These are phyloP conservation scores for Synanthedon vespiformis DNA, from an alignment of 2,888 invertebrate genomes.

Conservation along the genomic window DNA sequence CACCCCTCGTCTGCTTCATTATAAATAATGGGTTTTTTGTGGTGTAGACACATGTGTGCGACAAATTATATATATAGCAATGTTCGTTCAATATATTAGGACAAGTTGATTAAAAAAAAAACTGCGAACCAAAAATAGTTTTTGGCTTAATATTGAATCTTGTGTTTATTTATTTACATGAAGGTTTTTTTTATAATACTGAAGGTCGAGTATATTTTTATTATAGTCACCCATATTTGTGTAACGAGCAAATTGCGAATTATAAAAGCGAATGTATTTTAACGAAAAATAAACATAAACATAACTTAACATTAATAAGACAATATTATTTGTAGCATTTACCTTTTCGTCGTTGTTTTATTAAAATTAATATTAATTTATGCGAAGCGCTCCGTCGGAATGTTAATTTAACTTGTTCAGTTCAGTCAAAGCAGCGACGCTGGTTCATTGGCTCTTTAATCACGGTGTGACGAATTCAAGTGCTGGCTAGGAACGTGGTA, in stretches of 20 bases:
- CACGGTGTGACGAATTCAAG: constrained; percentile 13
- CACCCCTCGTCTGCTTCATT: constrained; percentile 42
- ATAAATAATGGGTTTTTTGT: constrained; percentile 46
- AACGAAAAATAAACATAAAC: too few relatives aligned
- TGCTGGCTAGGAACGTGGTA: background rate
- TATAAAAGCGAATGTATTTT: too few relatives aligned
- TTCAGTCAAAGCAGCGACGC: background rate
- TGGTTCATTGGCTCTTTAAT: constrained; percentile 16
- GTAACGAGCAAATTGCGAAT: too few relatives aligned
- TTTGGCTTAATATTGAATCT: too few relatives aligned
- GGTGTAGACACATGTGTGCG: constrained; percentile 37
- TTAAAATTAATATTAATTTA: constrained; percentile 5
- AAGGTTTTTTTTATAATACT: too few relatives aligned
- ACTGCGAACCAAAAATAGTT: too few relatives aligned
- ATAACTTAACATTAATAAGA: too few relatives aligned
- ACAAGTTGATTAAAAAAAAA: too few relatives aligned
- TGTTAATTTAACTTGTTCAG: constrained; percentile 2
- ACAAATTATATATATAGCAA: constrained; percentile 9
- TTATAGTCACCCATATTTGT: too few relatives aligned
- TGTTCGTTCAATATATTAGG: constrained; percentile 7
- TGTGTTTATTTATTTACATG: too few relatives aligned
- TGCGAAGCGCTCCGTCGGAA: constrained; percentile 1
- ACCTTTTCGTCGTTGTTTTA: background rate
- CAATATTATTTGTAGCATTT: too few relatives aligned
- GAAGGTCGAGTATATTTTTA: too few relatives aligned